A percentile compares a stretch with the other conserved stretches of the same genome.
phyloP scores from a whole-genome alignment of 2,797 vertebrate species.

The Caiman crocodilus region DNA sequence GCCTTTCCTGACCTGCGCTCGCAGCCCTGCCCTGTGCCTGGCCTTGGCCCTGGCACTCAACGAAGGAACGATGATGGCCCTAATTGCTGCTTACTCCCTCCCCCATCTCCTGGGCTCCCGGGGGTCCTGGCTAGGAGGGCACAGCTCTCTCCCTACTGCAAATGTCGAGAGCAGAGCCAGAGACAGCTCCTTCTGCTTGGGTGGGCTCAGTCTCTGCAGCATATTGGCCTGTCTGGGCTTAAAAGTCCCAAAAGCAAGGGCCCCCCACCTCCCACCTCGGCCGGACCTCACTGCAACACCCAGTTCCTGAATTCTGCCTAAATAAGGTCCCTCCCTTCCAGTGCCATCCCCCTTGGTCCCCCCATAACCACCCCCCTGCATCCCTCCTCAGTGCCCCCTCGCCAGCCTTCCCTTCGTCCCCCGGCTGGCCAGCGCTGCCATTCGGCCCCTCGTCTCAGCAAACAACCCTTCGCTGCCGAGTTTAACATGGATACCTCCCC shows the following conservation, averaged over 20 bases:
- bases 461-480: too few species aligned
- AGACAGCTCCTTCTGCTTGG: too few species aligned
- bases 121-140: background rate
- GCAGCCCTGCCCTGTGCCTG: background rate
- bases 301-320: too few species aligned
- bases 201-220: too few species aligned
- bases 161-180: too few species aligned
- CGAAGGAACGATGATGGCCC: background rate
- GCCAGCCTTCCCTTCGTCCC: background rate
- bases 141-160: background rate
- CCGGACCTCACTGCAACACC: too few species aligned
- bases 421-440: background rate
- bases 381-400: background rate
- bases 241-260: background rate
- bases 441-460: too few species aligned
- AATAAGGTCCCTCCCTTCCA: too few species aligned
- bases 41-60: background rate
- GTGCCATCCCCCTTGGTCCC: background rate
- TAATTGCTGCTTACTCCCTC: background rate
- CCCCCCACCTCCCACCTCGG: too few species aligned
- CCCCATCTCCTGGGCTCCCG: background rate
- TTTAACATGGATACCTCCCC: too few species aligned
- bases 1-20: background rate
- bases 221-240: background rate
- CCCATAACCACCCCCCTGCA: background rate